phyloP scores from a whole-genome alignment of 2,113 vertebrate species.

The Macaca fascicularis region DNA sequence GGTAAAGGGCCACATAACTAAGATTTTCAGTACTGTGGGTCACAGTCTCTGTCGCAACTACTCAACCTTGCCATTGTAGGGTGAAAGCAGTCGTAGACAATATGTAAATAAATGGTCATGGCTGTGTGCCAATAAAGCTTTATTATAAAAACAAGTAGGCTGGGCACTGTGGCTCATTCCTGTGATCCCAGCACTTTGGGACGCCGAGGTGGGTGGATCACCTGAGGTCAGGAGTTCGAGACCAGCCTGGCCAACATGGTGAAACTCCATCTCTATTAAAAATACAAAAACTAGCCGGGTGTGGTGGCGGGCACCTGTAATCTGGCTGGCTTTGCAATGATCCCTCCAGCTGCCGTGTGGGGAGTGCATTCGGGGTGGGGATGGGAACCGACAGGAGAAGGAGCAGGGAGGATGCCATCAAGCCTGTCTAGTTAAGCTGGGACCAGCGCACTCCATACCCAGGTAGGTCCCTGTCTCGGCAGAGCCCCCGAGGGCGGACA shows the following conservation, averaged over 20 bases:
- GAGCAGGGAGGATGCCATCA: neutral
- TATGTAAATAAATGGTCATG: no score
- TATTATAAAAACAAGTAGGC: no score
- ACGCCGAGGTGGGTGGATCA: rapidly evolving
- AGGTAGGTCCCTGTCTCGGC: rapidly evolving
- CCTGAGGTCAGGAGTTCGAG: neutral
- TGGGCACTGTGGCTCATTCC: no score
- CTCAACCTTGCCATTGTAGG: no score
- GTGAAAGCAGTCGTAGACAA: no score
- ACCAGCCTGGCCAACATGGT: neutral
- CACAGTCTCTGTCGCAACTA: neutral
- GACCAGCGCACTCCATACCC: neutral
- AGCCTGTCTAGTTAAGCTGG: rapidly evolving
- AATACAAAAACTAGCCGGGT: no score
- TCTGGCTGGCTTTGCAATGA: neutral
- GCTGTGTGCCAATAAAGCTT: no score
- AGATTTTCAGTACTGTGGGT: neutral
- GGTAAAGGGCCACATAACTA: no score
- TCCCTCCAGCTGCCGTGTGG: neutral
- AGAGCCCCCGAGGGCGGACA: rapidly evolving
- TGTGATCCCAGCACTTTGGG: neutral
- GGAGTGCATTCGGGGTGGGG: neutral
- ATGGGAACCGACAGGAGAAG: no score
- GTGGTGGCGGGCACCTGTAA: no score
- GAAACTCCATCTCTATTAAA: no score